Conservation (phyloP, 1,140 invertebrate species). For the Ladona fulva region DNA sequence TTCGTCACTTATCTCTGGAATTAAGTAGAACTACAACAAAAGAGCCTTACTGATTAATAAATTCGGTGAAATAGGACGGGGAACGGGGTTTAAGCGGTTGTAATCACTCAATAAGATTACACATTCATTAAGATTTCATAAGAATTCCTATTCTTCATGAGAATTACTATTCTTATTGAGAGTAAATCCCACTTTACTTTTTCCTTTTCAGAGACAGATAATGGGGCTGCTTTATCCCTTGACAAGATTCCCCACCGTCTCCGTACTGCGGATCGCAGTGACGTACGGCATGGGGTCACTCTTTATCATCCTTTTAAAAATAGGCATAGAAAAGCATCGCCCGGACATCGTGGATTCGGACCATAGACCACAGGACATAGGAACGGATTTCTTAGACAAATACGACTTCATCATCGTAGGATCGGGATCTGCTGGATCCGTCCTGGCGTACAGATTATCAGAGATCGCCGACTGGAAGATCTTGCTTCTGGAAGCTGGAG, state of each 20-base stretch:
- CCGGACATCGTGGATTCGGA: slow-evolving; percentile 56
- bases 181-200: too few species aligned
- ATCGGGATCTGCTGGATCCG: slow-evolving; percentile 72
- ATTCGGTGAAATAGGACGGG: too few species aligned
- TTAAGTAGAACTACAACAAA: too few species aligned
- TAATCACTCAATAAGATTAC: too few species aligned
- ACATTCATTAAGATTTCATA: too few species aligned
- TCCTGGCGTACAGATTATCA: slow-evolving; percentile 58
- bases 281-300: slow-evolving; percentile 49
- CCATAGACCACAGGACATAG: slow-evolving; percentile 43
- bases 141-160: too few species aligned
- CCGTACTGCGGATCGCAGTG: slow-evolving; percentile 39
- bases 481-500: slow-evolving; percentile 66
- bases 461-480: slow-evolving; percentile 41
- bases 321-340: slow-evolving; percentile 47
- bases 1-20: too few species aligned
- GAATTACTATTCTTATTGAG: too few species aligned
- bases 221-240: too few species aligned
- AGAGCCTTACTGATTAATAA: too few species aligned
- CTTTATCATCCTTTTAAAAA: slow-evolving; percentile 48
- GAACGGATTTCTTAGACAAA: slow-evolving; percentile 36
- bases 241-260: slow-evolving; percentile 30
- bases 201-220: too few species aligned
- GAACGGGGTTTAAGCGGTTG: too few species aligned
- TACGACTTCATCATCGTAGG: slow-evolving; percentile 75